Evolutionary conservation across 2,888 invertebrate species (phyloP).

Genomic region (Xanthia togata): DNA sequence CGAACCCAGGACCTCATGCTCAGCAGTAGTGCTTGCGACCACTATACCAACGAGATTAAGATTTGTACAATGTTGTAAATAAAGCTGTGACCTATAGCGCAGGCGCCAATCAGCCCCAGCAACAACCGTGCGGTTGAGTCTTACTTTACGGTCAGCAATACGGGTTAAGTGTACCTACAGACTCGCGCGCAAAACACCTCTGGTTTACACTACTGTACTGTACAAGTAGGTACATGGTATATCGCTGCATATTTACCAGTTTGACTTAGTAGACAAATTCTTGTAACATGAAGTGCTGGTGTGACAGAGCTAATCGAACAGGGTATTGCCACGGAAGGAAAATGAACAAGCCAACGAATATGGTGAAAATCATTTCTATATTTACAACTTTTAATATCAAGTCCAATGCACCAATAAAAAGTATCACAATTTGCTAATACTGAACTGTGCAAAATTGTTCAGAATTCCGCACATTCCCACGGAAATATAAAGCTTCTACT

Average conservation of each 20-base stretch:
- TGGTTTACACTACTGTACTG: too few species aligned
- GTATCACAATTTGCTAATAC: constrained; percentile 85
- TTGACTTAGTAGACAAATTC: neutral
- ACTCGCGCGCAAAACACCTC: too few species aligned
- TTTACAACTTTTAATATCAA: constrained; percentile 66
- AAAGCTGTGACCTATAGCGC: neutral
- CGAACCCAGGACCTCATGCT: too few species aligned
- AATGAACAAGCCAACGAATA: constrained; percentile 21
- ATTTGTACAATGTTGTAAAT: neutral
- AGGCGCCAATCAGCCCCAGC: neutral
- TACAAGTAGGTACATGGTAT: neutral
- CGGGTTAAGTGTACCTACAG: neutral
- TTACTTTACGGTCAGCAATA: neutral
- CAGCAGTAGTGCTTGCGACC: too few species aligned
- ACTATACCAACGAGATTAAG: too few species aligned
- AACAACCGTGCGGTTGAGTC: neutral
- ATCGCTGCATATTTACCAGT: neutral
- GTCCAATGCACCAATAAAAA: constrained; percentile 72
- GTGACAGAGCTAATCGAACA: neutral
- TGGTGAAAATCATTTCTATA: constrained; percentile 63
- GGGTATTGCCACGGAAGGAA: neutral
- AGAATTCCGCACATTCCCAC: constrained; percentile 75
- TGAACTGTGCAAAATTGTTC: constrained; percentile 75
- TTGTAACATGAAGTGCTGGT: neutral
- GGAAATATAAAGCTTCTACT: constrained; percentile 80